Evolutionary conservation across 2,797 vertebrate genomes (phyloP), one percentile per base, ranked within the genome.

Genomic region (Darevskia mixta): DNA sequence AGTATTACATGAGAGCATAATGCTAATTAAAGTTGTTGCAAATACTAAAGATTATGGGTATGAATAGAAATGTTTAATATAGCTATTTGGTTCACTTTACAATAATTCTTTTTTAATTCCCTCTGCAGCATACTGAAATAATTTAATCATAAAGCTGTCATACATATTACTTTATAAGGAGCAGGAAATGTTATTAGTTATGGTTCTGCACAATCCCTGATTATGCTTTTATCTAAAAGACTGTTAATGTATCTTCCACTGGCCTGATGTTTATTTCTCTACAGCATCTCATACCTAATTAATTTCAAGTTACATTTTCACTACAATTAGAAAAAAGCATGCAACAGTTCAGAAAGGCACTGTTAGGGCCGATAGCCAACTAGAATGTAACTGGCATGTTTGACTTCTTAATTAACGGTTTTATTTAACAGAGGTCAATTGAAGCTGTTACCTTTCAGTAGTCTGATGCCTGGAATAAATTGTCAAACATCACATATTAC

Each of bases 21-120:
- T 87, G 83, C 86, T 90, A 85, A 90, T 88, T 90, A 88, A 90
- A 90, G 83, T 78, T 73, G 73, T 35, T 55, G 67, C 25, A 87
- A 87, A 75, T 87, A 81, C 58, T 79, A 67, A 93, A 89, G 77
- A 79, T n/a, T 27, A 66, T 71, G 8, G 61, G 29, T 64, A 89
- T 76, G 9, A 85, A 20, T 61, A 90, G 83, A 83, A 83, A 72
- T 83, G 20, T 61, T 67, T 7, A 92, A 82, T 29, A 82, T 79
- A 82, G 32, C 41, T 77, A 72, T 87, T 91, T 79, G 27, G 38
- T 5, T 85, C 89, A 85, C 7, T 88, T 88, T 15, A 85, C 85
- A 89, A 86, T 71, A 0, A 83, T 55, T 35, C 77, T 83, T 85
- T 90, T 35, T 8, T 85, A 78, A 87, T 83, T 86, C 18, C 27